Conservation (phyloP, 2,113 vertebrate genomes). For the Pyxicephalus adspersus region DNA sequence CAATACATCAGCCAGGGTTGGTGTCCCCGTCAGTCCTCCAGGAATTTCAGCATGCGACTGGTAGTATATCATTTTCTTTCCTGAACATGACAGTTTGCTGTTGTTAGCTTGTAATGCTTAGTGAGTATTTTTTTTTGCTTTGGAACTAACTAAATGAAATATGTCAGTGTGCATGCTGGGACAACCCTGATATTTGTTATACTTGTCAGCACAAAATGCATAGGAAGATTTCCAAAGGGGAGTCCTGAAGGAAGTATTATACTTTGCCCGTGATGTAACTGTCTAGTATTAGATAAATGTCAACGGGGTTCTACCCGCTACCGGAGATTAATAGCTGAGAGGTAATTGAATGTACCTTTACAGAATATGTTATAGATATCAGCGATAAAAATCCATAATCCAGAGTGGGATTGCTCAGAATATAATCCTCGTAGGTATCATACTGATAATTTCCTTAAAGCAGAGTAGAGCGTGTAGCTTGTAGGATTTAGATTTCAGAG, state of each 20-base stretch:
- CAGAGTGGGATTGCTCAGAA: not conserved
- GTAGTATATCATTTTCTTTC: constrained; percentile 71
- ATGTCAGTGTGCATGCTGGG: constrained; percentile 59
- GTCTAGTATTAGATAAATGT: not conserved
- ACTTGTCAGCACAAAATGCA: constrained; percentile 54
- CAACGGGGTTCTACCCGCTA: not conserved
- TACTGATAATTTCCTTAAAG: not conserved
- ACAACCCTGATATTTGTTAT: constrained; percentile 49
- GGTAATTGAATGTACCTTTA: not conserved
- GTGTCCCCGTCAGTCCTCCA: constrained; percentile 67
- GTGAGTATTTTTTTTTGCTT: constrained; percentile 53
- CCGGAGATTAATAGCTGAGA: not conserved
- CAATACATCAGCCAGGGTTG: constrained; percentile 41
- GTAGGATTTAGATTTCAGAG: not conserved
- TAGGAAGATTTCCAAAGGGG: constrained; percentile 51
- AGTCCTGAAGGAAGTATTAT: constrained; percentile 43
- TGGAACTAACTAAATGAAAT: constrained; percentile 64
- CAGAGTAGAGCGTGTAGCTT: not conserved
- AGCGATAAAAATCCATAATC: not conserved
- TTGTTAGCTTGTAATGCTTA: constrained; percentile 49
- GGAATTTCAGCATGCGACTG: constrained; percentile 78
- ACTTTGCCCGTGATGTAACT: not conserved
- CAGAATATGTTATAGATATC: not conserved
- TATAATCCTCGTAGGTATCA: not conserved
- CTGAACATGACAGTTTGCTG: constrained; percentile 15